Base-by-base conservation (phyloP, 2,888 invertebrate species). In the Standfussiana lucernea region DNA sequence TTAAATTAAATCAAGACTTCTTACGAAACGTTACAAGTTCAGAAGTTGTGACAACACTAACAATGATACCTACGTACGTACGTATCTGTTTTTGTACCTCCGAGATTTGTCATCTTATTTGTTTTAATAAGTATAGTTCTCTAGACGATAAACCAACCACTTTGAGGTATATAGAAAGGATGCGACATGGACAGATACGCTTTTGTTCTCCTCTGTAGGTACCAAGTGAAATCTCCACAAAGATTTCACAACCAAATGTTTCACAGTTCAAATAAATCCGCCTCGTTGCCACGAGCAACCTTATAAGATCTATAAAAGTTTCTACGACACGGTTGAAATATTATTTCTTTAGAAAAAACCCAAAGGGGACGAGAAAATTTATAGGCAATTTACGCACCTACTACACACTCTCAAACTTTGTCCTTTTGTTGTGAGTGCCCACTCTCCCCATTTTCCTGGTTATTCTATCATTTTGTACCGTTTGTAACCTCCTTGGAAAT, bases 301-400 rank as follows among this genome's bases (percentile, higher is more conserved):
- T 75, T 81, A 71, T 69, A 81, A 80, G 69, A 72, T 40, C 74
- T 53, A 75, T 59, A 79, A 74, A 86, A 86, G 75, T 81, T 88
- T 84, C 24, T 59, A 64, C 68, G 62, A 71, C 62, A 73, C 65
- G 28, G 53, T 47, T 37, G 47, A 78, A 82, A 84, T 82, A 68
- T 80, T 78, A 40, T 82, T 76, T 64, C 42, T 65, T 77, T 75
- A 65, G 68, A 50, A 71, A 85, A 77, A 70, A 66, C 28, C 71
- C 50, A 72, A 72, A 45, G 66, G 40, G 70, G 67, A 59, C 35
- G 59, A 75, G 64, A 77, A 81, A 86, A 89, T 89, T 89, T 90
- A 89, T 90, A 75, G 88, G 81, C 89, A 86, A 89, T 90, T 89
- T 83, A 83, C 72, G 72, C 83, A 85, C 77, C 72, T 79, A 77